Evolutionary conservation across 2,888 invertebrate genomes (phyloP).

Genomic region (Leucozona laternaria): DNA sequence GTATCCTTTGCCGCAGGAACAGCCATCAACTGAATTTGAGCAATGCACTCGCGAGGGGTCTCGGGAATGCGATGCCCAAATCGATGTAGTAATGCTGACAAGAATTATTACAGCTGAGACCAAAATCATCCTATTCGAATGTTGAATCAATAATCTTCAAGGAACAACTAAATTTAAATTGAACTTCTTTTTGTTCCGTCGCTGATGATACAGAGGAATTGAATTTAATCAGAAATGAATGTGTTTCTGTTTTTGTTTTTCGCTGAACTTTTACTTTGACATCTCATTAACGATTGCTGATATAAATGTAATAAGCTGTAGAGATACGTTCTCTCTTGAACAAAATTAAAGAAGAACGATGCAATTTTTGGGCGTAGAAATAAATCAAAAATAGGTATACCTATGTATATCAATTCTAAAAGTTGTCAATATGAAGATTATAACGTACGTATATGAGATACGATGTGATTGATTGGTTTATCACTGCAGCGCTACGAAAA

Average conservation of each 20-base stretch:
- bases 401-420: too few species aligned
- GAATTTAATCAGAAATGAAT: neutral
- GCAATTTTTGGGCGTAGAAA: too few species aligned
- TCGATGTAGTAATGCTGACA: neutral
- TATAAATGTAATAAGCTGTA: neutral
- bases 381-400: too few species aligned
- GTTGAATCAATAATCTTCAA: neutral
- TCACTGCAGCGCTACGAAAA: too few species aligned
- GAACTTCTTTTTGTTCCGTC: neutral
- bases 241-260: neutral
- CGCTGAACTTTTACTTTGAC: neutral
- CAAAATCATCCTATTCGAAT: neutral
- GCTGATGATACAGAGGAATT: neutral
- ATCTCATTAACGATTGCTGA: neutral
- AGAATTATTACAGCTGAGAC: neutral
- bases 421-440: too few species aligned
- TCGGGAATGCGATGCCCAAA: neutral
- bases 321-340: too few species aligned
- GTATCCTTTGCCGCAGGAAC: neutral
- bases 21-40: neutral
- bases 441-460: too few species aligned
- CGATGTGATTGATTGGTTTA: too few species aligned
- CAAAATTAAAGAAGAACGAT: too few species aligned
- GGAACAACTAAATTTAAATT: neutral
- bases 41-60: neutral